Evolutionary conservation across 2,797 vertebrate species (phyloP).

Genomic region (Centropyge bicolor): DNA sequence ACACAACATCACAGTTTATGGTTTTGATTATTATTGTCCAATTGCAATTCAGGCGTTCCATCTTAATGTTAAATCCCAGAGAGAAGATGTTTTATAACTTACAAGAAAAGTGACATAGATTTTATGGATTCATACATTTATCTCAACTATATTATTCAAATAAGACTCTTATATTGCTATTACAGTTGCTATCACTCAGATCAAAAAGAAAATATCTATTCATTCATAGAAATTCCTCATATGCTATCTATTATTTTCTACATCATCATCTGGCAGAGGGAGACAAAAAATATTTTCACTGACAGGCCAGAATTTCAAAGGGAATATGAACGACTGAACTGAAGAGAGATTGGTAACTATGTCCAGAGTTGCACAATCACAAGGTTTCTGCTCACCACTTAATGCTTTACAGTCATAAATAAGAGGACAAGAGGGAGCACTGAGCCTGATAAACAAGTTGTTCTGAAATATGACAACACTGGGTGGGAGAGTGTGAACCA

Average conservation of each 20-base stretch:
- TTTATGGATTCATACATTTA: neutral
- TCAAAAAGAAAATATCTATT: neutral
- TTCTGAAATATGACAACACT: neutral
- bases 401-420: constrained; percentile 21
- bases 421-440: constrained; percentile 1
- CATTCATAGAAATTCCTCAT: neutral
- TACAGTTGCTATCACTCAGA: neutral
- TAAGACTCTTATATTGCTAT: neutral
- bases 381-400: constrained; percentile 10
- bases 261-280: neutral
- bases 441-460: constrained; percentile 26
- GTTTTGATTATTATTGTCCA: too few species aligned
- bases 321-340: constrained; percentile 8
- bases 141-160: neutral
- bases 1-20: neutral
- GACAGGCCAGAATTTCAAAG: constrained; percentile 17
- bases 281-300: constrained; percentile 4
- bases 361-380: constrained; percentile 21
- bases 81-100: neutral
- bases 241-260: constrained; percentile 18
- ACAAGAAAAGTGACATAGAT: neutral
- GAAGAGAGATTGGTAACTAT: constrained; percentile 23
- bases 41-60: too few species aligned
- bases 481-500: too few species aligned
- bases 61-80: too few species aligned